These are phyloP conservation scores for Dipodomys merriami DNA, from an alignment of 2,113 vertebrate genomes.

Conservation along the genomic window DNA sequence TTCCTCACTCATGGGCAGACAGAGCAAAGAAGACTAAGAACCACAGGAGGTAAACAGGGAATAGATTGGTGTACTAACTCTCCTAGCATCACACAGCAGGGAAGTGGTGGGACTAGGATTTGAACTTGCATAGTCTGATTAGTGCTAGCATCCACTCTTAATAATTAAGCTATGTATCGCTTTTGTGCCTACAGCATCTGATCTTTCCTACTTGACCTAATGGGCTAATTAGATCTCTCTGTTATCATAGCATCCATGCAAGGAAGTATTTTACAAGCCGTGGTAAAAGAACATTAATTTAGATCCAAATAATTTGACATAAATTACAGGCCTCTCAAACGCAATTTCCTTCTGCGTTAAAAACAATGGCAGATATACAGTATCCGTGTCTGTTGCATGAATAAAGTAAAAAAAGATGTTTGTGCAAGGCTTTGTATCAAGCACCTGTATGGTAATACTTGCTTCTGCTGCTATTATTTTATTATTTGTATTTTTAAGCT, in stretches of 20 bases:
- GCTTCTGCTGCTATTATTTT: neutral
- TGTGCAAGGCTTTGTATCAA: neutral
- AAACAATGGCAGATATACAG: neutral
- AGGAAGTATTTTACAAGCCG: conserved; percentile 21
- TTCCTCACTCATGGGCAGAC: neutral
- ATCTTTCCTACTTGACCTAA: neutral
- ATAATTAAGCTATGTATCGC: neutral
- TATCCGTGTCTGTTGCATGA: conserved; percentile 1
- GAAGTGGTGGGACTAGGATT: neutral
- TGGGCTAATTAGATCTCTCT: neutral
- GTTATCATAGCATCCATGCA: neutral
- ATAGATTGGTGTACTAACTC: neutral
- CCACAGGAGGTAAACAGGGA: neutral
- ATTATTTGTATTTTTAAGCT: conserved; percentile 24
- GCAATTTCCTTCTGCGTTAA: conserved; percentile 51
- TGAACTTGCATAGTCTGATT: neutral
- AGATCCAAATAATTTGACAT: conserved; percentile 46
- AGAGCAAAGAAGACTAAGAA: neutral
- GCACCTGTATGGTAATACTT: neutral
- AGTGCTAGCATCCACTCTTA: neutral
- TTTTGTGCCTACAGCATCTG: neutral
- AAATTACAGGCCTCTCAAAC: conserved; percentile 34
- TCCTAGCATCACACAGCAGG: neutral
- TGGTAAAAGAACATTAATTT: conserved; percentile 48
- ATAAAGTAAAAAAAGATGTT: conserved; percentile 39